Evolutionary conservation across 2,797 vertebrate genomes (phyloP), one percentile per base, ranked within the genome.

Genomic region (Myioborus miniatus): DNA sequence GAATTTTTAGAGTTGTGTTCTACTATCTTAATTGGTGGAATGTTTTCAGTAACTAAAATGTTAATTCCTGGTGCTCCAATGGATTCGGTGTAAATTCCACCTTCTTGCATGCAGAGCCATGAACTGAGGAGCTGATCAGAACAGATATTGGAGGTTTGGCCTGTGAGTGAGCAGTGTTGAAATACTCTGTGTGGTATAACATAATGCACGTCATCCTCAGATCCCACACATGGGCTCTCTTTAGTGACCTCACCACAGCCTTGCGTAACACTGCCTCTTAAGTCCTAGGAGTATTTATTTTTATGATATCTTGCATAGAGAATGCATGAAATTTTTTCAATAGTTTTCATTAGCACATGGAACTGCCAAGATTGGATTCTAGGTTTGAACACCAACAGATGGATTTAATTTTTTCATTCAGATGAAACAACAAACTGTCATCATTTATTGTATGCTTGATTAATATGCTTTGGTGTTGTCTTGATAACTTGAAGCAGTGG

Each of bases 401-500:
- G 94, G 97, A 76, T 70, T 58, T 76, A 78, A 95, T 94, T 81
- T 90, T 94, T 96, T 94, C 86, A 89, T 95, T 96, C 83, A 82
- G 78, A 95, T 92, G 77, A 82, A 96, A 90, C 87, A 97, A 93
- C 85, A 94, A 95, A 69, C 79, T 94, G 92, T 94, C 89, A 80
- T 93, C 71, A 0, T 96, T 93, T 95, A 94, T 85, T 95, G 91
- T 90, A 59, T 52, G 34, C 72, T 87, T 95, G 92, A 94, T 95
- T 95, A 89, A 93, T 70, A 44, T 60, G 37, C 92, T 94, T 95
- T 93, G 78, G 70, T 96, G 82, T 90, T 85, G 84, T 76, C 94
- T 79, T 85, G 95, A 96, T 93, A 96, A 91, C 80, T 93, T 62
- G 43, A 95, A 96, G 90, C 71, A 89, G 74, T 96, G 96, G 86